phyloP scores from a whole-genome alignment of 2,888 invertebrate genomes.

The Bedellia somnulentella region DNA sequence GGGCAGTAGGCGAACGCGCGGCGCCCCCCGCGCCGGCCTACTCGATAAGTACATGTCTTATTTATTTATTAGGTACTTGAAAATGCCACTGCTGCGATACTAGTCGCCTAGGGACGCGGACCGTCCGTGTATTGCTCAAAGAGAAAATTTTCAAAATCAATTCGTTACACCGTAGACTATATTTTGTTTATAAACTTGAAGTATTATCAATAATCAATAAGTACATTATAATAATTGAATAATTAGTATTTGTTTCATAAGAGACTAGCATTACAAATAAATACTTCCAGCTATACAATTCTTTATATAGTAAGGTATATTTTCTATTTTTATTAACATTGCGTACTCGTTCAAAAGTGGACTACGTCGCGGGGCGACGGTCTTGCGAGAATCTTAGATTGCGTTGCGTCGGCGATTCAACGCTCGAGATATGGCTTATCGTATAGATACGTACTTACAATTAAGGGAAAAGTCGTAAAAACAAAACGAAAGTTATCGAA shows the following conservation, averaged over 20 bases:
- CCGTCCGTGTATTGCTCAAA: conserved; percentile 34
- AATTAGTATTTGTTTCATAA: conserved; percentile 60
- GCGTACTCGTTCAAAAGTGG: conserved; percentile 46
- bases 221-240: conserved; percentile 62
- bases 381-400: conserved; percentile 45
- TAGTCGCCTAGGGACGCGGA: conserved; percentile 36
- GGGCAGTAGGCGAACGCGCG: conserved; percentile 47
- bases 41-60: conserved; percentile 53
- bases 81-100: conserved; percentile 57
- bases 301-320: too few relatives aligned
- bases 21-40: conserved; percentile 31
- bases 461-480: conserved; percentile 57
- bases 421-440: conserved; percentile 60
- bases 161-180: conserved; percentile 58
- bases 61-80: conserved; percentile 48
- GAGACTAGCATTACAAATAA: conserved; percentile 62
- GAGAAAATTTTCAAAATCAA: conserved; percentile 54
- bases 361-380: conserved; percentile 42
- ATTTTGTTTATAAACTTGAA: conserved; percentile 58
- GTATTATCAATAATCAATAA: conserved; percentile 61
- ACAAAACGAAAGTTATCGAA: conserved; percentile 56
- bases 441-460: conserved; percentile 56
- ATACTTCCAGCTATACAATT: conserved; percentile 61
- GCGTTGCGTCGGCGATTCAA: too few relatives aligned
- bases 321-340: conserved; percentile 53